Percentiles rank a stretch among this genome's conserved stretches.
Evolutionary conservation across 2,888 invertebrate genomes (phyloP).

Genomic region (Habrosyne pyritoides): DNA sequence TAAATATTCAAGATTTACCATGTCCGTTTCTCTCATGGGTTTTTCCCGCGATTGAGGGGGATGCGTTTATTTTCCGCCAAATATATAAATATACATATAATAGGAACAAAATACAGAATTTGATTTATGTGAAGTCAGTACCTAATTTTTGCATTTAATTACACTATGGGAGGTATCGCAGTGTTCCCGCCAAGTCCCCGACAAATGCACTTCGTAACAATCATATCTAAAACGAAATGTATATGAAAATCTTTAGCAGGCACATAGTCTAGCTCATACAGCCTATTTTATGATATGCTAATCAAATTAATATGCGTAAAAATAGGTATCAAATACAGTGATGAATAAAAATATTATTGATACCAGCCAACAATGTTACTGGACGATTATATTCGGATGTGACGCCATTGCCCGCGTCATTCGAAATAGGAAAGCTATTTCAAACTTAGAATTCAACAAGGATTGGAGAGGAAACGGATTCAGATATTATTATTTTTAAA

Average conservation of each 20-base stretch:
- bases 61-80: no score
- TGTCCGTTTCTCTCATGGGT: neutral
- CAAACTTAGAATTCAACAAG: neutral
- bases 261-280: neutral
- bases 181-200: no score
- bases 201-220: no score
- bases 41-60: neutral
- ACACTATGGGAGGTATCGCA: no score
- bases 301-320: neutral
- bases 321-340: neutral
- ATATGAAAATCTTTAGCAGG: no score
- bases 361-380: neutral
- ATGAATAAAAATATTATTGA: no score
- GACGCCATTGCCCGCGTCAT: constrained; percentile 3
- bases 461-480: neutral
- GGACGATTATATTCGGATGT: constrained; percentile 2
- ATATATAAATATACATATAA: no score
- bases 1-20: neutral
- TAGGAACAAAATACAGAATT: no score
- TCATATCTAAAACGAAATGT: no score
- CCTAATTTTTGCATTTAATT: no score
- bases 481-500: neutral
- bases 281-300: neutral
- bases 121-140: no score
- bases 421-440: neutral